phyloP scores from a whole-genome alignment of 2,888 invertebrate genomes.

The Nezara viridula region DNA sequence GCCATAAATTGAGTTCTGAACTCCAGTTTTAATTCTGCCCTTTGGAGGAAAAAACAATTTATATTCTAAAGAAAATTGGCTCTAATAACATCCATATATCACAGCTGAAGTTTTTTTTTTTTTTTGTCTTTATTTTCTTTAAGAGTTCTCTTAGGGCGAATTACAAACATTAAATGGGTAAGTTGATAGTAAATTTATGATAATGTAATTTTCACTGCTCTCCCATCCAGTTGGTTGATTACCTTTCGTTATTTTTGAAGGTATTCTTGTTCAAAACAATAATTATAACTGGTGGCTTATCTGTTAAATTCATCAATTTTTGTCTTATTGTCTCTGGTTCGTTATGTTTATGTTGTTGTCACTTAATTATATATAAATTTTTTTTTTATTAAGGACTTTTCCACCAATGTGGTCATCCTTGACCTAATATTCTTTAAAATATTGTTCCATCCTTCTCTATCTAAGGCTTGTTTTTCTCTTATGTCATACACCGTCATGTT shows the following conservation, averaged over 20 bases:
- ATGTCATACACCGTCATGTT: too few species aligned
- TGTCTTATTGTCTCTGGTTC: too few species aligned
- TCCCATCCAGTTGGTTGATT: neutral
- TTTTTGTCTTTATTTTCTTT: neutral
- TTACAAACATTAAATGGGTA: neutral
- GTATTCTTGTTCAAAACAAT: too few species aligned
- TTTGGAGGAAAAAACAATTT: conserved; percentile 11
- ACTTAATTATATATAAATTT: too few species aligned
- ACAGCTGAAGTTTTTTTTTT: neutral
- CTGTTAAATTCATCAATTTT: too few species aligned
- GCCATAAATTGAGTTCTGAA: conserved; percentile 11
- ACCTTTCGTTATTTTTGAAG: neutral
- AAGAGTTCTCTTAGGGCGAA: neutral
- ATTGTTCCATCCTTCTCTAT: too few species aligned
- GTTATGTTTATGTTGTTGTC: too few species aligned
- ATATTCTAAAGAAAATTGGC: conserved; percentile 23
- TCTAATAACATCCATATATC: neutral
- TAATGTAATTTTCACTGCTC: neutral
- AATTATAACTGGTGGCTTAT: too few species aligned
- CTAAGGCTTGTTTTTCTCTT: too few species aligned
- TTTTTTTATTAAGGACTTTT: too few species aligned
- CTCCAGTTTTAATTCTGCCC: conserved; percentile 18
- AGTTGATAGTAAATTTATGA: conserved; percentile 12
- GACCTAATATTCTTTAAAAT: too few species aligned
- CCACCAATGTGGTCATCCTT: too few species aligned